Conservation (phyloP, 2,888 invertebrate genomes). For the Nudaria mundana region DNA sequence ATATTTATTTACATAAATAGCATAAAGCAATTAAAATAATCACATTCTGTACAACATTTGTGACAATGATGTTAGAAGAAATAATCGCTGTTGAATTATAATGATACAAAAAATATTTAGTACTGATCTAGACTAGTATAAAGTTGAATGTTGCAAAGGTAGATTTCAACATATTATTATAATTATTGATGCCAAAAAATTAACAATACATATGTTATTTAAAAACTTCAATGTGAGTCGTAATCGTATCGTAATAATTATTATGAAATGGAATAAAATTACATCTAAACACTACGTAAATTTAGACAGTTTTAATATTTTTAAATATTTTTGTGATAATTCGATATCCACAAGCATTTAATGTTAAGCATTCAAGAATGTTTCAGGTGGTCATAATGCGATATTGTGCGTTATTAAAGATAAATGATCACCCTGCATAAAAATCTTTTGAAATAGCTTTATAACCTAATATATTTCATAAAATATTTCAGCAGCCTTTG, state of each 20-base stretch:
- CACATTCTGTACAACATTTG: constrained; percentile 50
- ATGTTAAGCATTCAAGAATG: constrained; percentile 29
- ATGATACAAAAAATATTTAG: constrained; percentile 31
- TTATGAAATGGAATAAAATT: constrained; percentile 42
- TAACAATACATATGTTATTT: constrained; percentile 40
- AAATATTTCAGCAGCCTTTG: constrained; percentile 33
- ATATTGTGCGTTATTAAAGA: constrained; percentile 63
- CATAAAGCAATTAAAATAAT: constrained; percentile 37
- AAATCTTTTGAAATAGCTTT: constrained; percentile 37
- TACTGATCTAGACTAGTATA: constrained; percentile 29
- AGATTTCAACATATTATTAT: no score
- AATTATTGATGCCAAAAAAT: constrained; percentile 33
- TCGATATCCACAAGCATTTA: constrained; percentile 17
- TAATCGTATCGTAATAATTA: constrained; percentile 29
- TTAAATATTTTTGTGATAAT: constrained; percentile 15
- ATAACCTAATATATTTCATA: constrained; percentile 21
- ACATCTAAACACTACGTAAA: constrained; percentile 37
- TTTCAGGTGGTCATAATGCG: constrained; percentile 28
- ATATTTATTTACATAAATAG: constrained; percentile 49
- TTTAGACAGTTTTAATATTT: constrained; percentile 36
- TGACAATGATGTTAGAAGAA: constrained; percentile 40
- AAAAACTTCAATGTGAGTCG: constrained; percentile 35
- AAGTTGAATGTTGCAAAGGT: constrained; percentile 24
- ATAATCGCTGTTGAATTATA: constrained; percentile 33
- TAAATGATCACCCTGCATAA: constrained; percentile 61